A percentile compares a stretch with the other conserved stretches of the same genome.
Evolutionary conservation across 2,888 invertebrate genomes (phyloP).

Genomic region (Beris chalybata): DNA sequence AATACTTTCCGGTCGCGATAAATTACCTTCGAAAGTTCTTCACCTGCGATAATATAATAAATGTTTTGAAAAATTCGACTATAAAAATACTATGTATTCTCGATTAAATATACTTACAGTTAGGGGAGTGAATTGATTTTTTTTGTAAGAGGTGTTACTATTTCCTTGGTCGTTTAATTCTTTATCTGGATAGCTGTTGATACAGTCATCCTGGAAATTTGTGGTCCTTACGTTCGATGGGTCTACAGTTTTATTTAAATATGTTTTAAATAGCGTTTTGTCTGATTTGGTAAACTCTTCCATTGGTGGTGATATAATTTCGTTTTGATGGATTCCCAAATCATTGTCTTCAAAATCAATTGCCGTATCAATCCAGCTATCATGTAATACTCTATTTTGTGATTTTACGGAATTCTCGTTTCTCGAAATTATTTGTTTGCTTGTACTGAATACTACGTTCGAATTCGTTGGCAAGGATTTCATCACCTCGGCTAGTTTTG

Average conservation of each 20-base stretch:
- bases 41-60: too few species aligned
- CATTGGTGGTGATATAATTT: slow-evolving; percentile 29
- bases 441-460: slow-evolving; percentile 24
- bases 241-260: slow-evolving; percentile 20
- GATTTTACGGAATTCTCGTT: background rate
- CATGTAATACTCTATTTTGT: background rate
- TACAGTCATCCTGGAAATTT: too few species aligned
- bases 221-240: background rate
- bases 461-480: background rate
- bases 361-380: background rate
- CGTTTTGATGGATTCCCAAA: slow-evolving; percentile 3
- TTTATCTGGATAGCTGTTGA: too few species aligned
- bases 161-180: too few species aligned
- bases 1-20: too few species aligned
- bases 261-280: slow-evolving; percentile 22
- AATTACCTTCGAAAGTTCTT: too few species aligned
- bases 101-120: too few species aligned
- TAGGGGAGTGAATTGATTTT: too few species aligned
- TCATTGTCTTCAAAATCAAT: slow-evolving; percentile 5
- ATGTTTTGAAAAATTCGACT: too few species aligned
- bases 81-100: too few species aligned
- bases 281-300: slow-evolving; percentile 31
- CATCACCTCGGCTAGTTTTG: background rate
- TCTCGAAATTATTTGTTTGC: background rate
- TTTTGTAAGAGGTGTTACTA: too few species aligned